phyloP scores from a whole-genome alignment of 2,113 vertebrate species.

The Python bivittatus region DNA sequence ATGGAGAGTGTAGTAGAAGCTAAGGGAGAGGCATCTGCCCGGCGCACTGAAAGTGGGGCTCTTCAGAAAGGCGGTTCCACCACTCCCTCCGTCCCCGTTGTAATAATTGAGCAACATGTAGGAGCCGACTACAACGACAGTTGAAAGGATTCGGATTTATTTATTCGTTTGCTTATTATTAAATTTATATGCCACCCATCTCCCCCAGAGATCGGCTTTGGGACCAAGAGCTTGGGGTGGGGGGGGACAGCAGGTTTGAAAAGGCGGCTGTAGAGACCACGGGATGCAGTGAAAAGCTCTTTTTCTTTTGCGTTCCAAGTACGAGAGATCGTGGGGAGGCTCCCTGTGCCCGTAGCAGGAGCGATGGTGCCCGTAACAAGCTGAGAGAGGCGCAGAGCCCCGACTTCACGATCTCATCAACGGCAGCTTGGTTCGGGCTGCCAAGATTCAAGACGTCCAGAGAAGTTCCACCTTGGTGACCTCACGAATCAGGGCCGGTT shows the following conservation, averaged over 20 bases:
- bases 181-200: too few species aligned
- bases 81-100: accelerated
- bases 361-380: not conserved
- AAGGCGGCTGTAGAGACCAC: not conserved
- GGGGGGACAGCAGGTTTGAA: not conserved
- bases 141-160: not conserved
- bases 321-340: too few species aligned
- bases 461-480: not conserved
- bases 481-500: not conserved
- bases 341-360: not conserved
- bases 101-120: slow-evolving; percentile 73
- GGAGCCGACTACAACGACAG: slow-evolving; percentile 58
- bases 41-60: slow-evolving; percentile 62
- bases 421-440: too few species aligned
- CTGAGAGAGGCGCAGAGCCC: too few species aligned
- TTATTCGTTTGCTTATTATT: too few species aligned
- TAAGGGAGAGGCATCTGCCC: slow-evolving; percentile 72
- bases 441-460: not conserved
- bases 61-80: slow-evolving; percentile 57
- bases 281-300: too few species aligned
- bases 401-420: not conserved
- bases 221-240: not conserved
- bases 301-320: too few species aligned
- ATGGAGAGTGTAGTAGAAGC: slow-evolving; percentile 77
- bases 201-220: too few species aligned